A percentile compares a stretch with the other conserved stretches of the same genome.
Conservation (phyloP, 2,888 invertebrate species). For the Lacanobia oleracea region DNA sequence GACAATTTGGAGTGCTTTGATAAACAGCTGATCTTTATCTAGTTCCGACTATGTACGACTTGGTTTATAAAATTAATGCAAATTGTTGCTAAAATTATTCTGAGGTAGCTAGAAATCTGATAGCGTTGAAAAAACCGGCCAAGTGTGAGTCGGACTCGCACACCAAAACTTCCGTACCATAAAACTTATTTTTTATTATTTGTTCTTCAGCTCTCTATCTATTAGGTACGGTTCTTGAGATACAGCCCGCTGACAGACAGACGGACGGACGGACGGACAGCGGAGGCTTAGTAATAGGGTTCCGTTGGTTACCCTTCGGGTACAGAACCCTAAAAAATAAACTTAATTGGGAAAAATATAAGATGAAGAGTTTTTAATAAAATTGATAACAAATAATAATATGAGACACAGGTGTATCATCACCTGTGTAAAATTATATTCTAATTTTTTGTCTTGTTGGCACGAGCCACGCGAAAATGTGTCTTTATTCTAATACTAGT, state of each 20-base stretch:
- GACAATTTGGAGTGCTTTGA: slow-evolving; percentile 11
- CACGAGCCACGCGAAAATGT: not conserved
- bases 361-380: not conserved
- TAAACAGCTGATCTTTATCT: slow-evolving; percentile 36
- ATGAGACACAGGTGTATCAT: no score
- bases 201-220: no score
- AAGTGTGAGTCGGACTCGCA: no score
- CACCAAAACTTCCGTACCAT: no score
- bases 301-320: no score
- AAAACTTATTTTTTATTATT: no score
- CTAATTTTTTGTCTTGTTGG: not conserved
- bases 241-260: no score
- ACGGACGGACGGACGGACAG: no score
- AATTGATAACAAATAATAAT: not conserved
- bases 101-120: slow-evolving; percentile 44
- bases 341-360: not conserved
- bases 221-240: no score
- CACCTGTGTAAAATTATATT: not conserved
- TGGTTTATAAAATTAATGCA: slow-evolving; percentile 33
- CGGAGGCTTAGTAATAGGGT: no score
- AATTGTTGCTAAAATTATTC: slow-evolving; percentile 18
- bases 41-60: slow-evolving; percentile 16
- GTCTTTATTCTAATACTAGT: no score
- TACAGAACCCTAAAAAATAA: no score
- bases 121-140: slow-evolving; percentile 11